These are phyloP conservation scores for Anodontia alba DNA, from an alignment of 2,888 invertebrate species.

Conservation along the genomic window DNA sequence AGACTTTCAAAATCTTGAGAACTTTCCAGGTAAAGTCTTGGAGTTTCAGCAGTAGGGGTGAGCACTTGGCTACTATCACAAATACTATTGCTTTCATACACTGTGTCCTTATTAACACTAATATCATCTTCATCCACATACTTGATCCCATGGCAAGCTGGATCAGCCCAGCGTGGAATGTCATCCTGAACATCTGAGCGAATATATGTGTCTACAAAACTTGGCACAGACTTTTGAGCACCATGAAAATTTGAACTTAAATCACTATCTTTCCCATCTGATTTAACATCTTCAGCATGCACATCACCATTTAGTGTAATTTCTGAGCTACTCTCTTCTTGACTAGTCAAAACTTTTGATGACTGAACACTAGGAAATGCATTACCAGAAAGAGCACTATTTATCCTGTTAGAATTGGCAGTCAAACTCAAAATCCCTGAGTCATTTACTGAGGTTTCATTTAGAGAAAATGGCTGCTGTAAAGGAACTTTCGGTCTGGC, in stretches of 20 bases:
- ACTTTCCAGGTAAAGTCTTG: slow-evolving; percentile 61
- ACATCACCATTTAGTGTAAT: slow-evolving; percentile 3
- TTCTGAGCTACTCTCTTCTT: slow-evolving; percentile 20
- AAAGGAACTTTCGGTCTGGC: slow-evolving; percentile 69
- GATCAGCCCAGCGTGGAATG: slow-evolving; percentile 82
- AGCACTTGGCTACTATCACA: slow-evolving; percentile 73
- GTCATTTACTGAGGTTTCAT: slow-evolving; percentile 42
- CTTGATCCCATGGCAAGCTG: slow-evolving; percentile 83
- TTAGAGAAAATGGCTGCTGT: slow-evolving; percentile 36
- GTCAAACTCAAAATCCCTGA: slow-evolving; percentile 46
- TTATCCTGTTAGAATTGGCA: slow-evolving; percentile 38
- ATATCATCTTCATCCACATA: slow-evolving; percentile 88
- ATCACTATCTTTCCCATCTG: slow-evolving; percentile 5
- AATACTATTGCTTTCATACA: slow-evolving; percentile 61
- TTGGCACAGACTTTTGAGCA: slow-evolving; percentile 48
- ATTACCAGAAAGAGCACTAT: slow-evolving; percentile 26
- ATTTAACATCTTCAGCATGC: background rate
- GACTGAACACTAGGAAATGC: slow-evolving; percentile 32
- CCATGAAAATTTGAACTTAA: slow-evolving; percentile 26
- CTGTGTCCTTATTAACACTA: slow-evolving; percentile 40
- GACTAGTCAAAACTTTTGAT: slow-evolving; percentile 37
- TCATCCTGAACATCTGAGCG: slow-evolving; percentile 45
- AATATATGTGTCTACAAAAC: slow-evolving; percentile 56
- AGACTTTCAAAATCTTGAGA: slow-evolving; percentile 37
- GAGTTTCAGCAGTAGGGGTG: slow-evolving; percentile 61